Evolutionary conservation across 2,888 invertebrate genomes (phyloP).

Genomic region (Acanthosoma haemorrhoidale): DNA sequence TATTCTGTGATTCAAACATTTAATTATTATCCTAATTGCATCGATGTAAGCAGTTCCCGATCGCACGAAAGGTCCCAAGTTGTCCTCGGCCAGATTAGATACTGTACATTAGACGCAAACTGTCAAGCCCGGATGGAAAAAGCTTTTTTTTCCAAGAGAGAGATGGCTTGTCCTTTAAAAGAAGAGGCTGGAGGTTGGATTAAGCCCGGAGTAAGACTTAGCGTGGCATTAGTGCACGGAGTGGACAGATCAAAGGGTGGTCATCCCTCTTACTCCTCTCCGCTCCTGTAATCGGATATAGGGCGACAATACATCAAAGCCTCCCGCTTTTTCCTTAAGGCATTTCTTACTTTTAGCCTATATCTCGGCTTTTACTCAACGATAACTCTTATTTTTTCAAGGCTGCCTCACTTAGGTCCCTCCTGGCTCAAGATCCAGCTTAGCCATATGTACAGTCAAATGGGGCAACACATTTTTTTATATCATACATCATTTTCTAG

Average conservation of each 20-base stretch:
- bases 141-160: not conserved
- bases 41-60: no score
- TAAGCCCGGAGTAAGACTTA: not conserved
- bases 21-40: no score
- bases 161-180: conserved; percentile 14
- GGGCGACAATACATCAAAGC: conserved; percentile 10
- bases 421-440: no score
- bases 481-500: no score
- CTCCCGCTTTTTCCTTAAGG: not conserved
- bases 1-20: no score
- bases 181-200: not conserved
- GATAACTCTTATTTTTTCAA: not conserved
- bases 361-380: not conserved
- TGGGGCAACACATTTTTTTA: no score
- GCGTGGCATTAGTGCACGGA: not conserved
- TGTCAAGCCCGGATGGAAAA: not conserved
- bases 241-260: conserved; percentile 22
- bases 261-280: conserved; percentile 10
- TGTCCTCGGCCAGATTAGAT: no score
- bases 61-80: no score
- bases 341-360: not conserved
- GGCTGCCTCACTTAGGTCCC: not conserved
- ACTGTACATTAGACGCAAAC: no score
- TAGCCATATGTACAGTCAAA: no score
- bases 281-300: not conserved